Evolutionary conservation across 2,888 invertebrate genomes (phyloP), one percentile per base, ranked within the genome.

Genomic region (Lathronympha strigana): DNA sequence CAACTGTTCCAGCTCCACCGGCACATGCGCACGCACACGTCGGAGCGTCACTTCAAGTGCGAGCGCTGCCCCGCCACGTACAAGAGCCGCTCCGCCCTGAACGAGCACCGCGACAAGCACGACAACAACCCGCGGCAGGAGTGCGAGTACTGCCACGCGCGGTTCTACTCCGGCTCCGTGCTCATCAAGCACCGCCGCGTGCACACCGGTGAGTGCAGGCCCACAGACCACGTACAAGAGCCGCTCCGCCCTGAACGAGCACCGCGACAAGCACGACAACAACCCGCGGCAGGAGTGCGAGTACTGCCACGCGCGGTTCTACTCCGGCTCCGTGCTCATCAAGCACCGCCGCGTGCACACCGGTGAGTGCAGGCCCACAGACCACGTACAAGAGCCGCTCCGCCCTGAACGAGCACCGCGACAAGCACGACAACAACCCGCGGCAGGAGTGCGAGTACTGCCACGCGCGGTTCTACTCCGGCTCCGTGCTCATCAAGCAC

Each of bases 331-430:
- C 25, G 88, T 88, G 43, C 79, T 92, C 9, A 80, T 83, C 55
- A 85, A 89, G 67, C 93, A 93, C 73, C 79, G 87, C 5, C 72
- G 90, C 0, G 81, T 74, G 25, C 93, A 93, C 67, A n/a, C n/a
- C n/a, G n/a, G 90, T 71, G 67, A 69, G 1, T 78, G 77, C 1
- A 90, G 90, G 69, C 83, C 86, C 0, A 76, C 80, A n/a, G n/a
- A n/a, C n/a, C 1, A 68, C 71, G 17, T 89, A 77, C 74, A 80
- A 76, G 63, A 57, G 72, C 4, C 67, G 38, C 1, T 1, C 6
- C 0, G 76, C 75, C 0, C 73, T 85, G 3, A 63, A 47, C 8
- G 76, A 68, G 0, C 90, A 91, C 69, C 5, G 55, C 2, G 73
- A 85, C 70, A 76, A 79, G 1, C 93, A 93, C 75, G 87, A 87